A percentile compares a stretch with the other conserved stretches of the same genome.
phyloP scores from a whole-genome alignment of 2,797 vertebrate genomes.

The Pelobates cultripes region DNA sequence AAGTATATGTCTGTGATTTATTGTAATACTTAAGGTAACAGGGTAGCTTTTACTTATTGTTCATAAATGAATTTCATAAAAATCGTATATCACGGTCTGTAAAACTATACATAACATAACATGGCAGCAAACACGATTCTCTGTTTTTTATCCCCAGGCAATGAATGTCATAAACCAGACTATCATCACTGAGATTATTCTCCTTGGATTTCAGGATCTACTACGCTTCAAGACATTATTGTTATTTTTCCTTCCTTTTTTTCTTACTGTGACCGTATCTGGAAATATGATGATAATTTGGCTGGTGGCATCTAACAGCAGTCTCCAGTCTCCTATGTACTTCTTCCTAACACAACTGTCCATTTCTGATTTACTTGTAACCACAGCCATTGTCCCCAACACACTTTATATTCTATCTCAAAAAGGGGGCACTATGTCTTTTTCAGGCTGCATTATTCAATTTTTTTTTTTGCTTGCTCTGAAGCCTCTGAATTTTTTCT shows the following conservation, averaged over 20 bases:
- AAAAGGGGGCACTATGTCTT: neutral
- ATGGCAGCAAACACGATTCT: too few species aligned
- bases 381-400: slow-evolving; percentile 2
- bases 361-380: slow-evolving; percentile 1
- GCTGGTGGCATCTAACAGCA: neutral
- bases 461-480: slow-evolving; percentile 8
- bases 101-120: too few species aligned
- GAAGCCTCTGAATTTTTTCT: neutral
- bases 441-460: neutral
- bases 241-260: neutral
- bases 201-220: neutral
- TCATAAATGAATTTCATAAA: too few species aligned
- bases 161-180: neutral
- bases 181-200: neutral
- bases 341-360: slow-evolving; percentile 20
- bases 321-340: slow-evolving; percentile 10
- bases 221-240: neutral
- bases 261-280: neutral
- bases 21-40: too few species aligned
- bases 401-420: neutral
- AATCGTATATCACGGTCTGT: too few species aligned
- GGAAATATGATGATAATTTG: neutral
- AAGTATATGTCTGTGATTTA: too few species aligned
- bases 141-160: neutral
- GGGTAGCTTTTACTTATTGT: too few species aligned